phyloP scores from a whole-genome alignment of 2,113 vertebrate species.

The Aleadryas rufinucha region DNA sequence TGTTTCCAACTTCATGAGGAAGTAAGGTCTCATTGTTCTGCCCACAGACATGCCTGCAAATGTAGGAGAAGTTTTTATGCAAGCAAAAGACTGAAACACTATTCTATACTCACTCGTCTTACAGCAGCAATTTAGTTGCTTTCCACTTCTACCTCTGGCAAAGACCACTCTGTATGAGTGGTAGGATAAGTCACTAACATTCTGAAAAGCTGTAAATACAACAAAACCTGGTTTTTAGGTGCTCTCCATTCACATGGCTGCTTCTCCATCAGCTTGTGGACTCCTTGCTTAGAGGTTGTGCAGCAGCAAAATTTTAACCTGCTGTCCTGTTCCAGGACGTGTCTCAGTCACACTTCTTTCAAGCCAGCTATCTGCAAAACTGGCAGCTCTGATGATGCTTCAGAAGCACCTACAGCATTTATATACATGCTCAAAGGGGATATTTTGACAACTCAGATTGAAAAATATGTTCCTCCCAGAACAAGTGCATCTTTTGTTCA shows the following conservation, averaged over 20 bases:
- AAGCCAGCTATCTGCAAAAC: not conserved
- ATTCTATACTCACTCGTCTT: not conserved
- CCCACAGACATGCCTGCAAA: slow-evolving; percentile 19
- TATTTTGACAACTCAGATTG: not conserved
- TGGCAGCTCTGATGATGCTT: not conserved
- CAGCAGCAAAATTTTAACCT: not conserved
- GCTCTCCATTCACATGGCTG: not conserved
- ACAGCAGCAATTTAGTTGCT: not conserved
- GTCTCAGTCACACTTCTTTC: not conserved
- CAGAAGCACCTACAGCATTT: not conserved
- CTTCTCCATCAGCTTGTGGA: not conserved
- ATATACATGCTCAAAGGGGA: not conserved
- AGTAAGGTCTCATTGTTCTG: slow-evolving; percentile 27
- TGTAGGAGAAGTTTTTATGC: slow-evolving; percentile 27
- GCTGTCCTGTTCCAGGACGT: not conserved
- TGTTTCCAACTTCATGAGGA: not conserved
- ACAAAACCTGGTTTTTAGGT: not conserved
- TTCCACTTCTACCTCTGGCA: not conserved
- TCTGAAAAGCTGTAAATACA: not conserved
- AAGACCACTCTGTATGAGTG: not conserved
- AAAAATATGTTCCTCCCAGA: not conserved
- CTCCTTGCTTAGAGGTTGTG: not conserved
- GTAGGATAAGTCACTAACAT: not conserved
- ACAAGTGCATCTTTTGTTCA: not conserved
- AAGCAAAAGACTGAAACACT: not conserved